These are phyloP conservation scores for Dermatemys mawii DNA, from an alignment of 2,113 vertebrate genomes.

Conservation along the genomic window DNA sequence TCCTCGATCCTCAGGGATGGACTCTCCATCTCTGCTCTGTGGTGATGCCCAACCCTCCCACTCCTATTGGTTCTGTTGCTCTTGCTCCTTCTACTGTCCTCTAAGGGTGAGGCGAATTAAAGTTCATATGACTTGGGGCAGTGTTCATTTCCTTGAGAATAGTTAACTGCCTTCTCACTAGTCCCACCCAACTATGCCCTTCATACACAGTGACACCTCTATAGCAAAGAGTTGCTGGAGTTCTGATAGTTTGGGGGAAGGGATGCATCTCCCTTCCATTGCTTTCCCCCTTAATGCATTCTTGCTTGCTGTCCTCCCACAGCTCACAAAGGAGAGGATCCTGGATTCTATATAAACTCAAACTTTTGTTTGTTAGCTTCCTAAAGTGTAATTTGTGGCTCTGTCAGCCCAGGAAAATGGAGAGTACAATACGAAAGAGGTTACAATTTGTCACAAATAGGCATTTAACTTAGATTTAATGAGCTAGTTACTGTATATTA, in stretches of 20 bases:
- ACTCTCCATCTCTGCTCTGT: not conserved
- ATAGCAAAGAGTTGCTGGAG: not conserved
- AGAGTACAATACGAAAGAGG: conserved; percentile 38
- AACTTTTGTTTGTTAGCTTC: conserved; percentile 38
- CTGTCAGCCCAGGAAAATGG: conserved; percentile 9
- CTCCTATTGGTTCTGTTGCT: not conserved
- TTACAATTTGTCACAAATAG: conserved; percentile 64
- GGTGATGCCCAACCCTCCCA: not conserved
- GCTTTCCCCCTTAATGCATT: not conserved
- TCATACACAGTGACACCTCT: not conserved
- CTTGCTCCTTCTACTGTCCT: not conserved
- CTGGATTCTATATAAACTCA: not conserved
- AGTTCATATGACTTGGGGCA: not conserved
- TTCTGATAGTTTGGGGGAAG: not conserved
- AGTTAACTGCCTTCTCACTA: not conserved
- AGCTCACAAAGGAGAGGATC: not conserved
- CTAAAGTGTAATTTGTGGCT: conserved; percentile 35
- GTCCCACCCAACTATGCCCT: not conserved
- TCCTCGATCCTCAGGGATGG: not conserved
- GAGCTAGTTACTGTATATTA: conserved; percentile 66
- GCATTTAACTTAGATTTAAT: conserved; percentile 72
- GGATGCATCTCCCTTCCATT: not conserved
- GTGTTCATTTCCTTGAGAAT: not conserved
- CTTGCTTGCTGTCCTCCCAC: not conserved
- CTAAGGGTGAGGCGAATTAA: not conserved